Conservation (phyloP, 2,797 vertebrate species). For the Xenopus petersii region DNA sequence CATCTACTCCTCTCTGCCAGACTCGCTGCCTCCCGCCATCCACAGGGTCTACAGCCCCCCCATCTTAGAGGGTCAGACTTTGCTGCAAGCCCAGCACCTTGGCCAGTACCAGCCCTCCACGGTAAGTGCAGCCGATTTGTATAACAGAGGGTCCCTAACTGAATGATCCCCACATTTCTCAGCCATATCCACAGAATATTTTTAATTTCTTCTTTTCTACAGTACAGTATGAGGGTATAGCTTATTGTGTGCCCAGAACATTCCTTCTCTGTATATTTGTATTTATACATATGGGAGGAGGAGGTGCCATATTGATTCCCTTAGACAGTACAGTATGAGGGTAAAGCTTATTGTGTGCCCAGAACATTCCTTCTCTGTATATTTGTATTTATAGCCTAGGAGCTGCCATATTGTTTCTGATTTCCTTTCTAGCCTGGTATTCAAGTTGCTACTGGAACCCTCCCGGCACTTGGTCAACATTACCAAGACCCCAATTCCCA, state of each 20-base stretch:
- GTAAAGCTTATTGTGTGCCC: no score
- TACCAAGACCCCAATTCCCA: slow-evolving; percentile 65
- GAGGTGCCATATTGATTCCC: no score
- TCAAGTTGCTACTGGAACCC: slow-evolving; percentile 40
- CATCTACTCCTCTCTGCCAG: slow-evolving; percentile 83
- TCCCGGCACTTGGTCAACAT: slow-evolving; percentile 58
- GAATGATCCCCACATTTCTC: background rate
- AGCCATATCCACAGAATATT: background rate
- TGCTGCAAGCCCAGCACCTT: slow-evolving; percentile 51
- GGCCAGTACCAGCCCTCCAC: slow-evolving; percentile 65
- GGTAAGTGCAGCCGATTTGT: slow-evolving; percentile 58
- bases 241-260: no score
- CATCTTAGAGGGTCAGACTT: slow-evolving; percentile 61
- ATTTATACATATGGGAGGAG: no score
- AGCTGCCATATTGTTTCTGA: background rate
- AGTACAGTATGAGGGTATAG: no score
- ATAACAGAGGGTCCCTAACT: no score
- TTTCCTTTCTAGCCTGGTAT: slow-evolving; percentile 58
- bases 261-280: no score
- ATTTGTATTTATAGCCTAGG: no score
- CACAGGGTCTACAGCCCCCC: slow-evolving; percentile 85
- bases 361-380: no score
- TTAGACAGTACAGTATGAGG: no score
- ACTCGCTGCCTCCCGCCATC: slow-evolving; percentile 71
- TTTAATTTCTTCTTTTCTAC: background rate